Evolutionary conservation across 2,888 invertebrate genomes (phyloP).

Genomic region (Pachydiplax longipennis): DNA sequence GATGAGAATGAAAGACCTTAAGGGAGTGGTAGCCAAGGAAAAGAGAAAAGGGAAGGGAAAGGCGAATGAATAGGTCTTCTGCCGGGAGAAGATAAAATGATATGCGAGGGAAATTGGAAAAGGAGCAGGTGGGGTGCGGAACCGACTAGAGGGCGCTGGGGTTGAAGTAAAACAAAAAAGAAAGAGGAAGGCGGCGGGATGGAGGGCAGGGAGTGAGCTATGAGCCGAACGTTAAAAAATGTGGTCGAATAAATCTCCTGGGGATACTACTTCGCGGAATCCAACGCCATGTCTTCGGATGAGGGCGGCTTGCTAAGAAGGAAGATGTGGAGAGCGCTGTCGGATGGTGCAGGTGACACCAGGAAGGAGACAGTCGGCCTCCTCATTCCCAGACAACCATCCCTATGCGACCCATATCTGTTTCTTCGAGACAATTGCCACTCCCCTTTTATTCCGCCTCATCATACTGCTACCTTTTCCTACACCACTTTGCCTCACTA

Average conservation of each 20-base stretch:
- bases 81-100: neutral
- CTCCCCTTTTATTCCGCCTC: neutral
- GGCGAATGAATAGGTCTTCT: neutral
- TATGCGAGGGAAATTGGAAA: neutral
- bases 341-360: neutral
- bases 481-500: no score
- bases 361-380: neutral
- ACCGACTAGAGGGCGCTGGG: neutral
- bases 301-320: neutral
- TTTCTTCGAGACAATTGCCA: neutral
- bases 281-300: neutral
- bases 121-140: neutral
- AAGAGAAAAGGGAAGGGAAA: neutral
- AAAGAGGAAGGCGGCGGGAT: neutral
- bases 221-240: neutral
- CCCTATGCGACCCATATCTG: neutral
- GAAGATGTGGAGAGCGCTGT: neutral
- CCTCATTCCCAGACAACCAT: neutral
- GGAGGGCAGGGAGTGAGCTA: neutral
- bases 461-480: no score
- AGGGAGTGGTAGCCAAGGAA: neutral
- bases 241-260: neutral
- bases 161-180: neutral
- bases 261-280: neutral
- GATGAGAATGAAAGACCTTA: neutral